These are phyloP conservation scores for Sebastes minor DNA, from an alignment of 2,797 vertebrate genomes.

Conservation along the genomic window DNA sequence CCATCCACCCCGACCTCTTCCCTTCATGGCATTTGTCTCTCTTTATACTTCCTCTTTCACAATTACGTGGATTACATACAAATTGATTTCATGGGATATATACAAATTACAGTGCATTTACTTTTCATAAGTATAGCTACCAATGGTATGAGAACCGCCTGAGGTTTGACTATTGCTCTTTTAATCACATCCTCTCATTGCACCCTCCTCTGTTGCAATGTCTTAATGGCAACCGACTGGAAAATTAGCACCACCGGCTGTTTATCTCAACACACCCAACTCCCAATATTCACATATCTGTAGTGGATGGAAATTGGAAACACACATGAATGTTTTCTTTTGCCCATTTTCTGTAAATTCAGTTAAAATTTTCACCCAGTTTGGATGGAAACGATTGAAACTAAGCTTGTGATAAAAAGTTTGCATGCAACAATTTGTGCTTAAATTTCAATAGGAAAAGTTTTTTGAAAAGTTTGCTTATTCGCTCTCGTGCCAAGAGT, in stretches of 20 bases:
- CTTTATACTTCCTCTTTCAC: too few species aligned
- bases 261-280: neutral
- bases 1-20: too few species aligned
- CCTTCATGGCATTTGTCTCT: too few species aligned
- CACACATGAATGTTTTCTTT: neutral
- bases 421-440: neutral
- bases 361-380: neutral
- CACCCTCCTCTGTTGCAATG: neutral
- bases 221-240: neutral
- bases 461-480: neutral
- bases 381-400: neutral
- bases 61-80: too few species aligned
- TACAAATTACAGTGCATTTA: too few species aligned
- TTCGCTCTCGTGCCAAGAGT: neutral
- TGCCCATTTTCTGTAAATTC: neutral
- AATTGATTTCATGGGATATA: too few species aligned
- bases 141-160: neutral
- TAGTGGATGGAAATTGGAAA: neutral
- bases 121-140: too few species aligned
- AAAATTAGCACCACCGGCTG: neutral
- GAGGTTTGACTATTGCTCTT: neutral
- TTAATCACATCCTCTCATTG: neutral
- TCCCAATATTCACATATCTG: neutral
- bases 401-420: neutral
- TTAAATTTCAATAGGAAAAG: neutral